These are phyloP conservation scores for Marmota monax DNA, from an alignment of 2,113 vertebrate genomes.

Conservation along the genomic window DNA sequence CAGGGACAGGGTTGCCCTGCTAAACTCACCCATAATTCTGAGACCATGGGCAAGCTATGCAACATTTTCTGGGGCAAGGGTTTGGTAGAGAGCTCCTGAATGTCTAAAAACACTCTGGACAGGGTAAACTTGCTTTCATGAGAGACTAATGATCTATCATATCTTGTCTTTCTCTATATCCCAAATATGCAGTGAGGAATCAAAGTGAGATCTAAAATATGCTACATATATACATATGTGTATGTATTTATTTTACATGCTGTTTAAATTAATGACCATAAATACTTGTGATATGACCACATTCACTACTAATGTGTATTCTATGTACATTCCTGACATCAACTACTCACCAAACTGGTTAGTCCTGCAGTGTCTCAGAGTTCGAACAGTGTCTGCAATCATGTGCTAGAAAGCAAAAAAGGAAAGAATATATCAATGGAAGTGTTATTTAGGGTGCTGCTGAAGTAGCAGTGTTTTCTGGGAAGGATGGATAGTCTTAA, in stretches of 20 bases:
- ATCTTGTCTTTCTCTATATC: background rate
- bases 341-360: slow-evolving; percentile 93
- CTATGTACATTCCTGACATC: background rate
- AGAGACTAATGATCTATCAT: background rate
- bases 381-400: slow-evolving; percentile 96
- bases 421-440: background rate
- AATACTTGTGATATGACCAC: background rate
- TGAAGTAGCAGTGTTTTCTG: background rate
- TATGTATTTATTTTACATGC: background rate
- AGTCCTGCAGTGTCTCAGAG: slow-evolving; percentile 95
- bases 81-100: background rate
- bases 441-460: background rate
- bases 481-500: background rate
- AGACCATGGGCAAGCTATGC: background rate
- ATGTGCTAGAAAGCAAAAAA: slow-evolving; percentile 91
- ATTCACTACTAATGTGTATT: rapidly evolving
- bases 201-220: background rate
- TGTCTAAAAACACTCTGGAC: background rate
- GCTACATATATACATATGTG: background rate
- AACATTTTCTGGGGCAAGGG: background rate
- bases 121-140: background rate
- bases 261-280: background rate
- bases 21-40: background rate
- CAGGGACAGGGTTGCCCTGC: background rate
- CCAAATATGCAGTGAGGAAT: background rate